A percentile compares a stretch with the other conserved stretches of the same genome.
Evolutionary conservation across 2,113 vertebrate species (phyloP).

Genomic region (Neodon shergylaensis): DNA sequence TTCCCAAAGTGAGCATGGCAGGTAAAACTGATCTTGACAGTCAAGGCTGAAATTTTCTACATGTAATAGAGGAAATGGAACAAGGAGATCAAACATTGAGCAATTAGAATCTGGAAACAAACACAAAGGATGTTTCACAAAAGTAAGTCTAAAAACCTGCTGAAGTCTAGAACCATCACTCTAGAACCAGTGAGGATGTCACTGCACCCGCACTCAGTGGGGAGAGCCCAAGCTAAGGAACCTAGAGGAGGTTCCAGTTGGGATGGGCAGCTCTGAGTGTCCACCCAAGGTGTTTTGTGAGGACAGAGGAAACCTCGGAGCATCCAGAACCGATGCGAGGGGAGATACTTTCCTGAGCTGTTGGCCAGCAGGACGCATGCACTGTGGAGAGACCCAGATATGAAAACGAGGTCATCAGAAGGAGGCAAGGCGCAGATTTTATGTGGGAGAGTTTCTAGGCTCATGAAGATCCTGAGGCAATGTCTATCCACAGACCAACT

Average conservation of each 20-base stretch:
- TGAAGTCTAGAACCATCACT: neutral
- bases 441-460: neutral
- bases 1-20: conserved; percentile 10
- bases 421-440: neutral
- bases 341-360: neutral
- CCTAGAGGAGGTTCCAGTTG: neutral
- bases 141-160: neutral
- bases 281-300: neutral
- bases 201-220: neutral
- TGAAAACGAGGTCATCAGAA: neutral
- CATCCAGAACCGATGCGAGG: neutral
- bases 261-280: neutral
- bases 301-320: neutral
- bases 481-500: neutral
- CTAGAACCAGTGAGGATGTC: no score
- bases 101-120: neutral
- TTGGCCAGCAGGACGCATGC: neutral
- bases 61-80: neutral
- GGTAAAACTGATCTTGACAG: neutral
- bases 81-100: neutral
- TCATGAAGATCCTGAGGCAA: neutral
- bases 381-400: neutral
- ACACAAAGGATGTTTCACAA: neutral
- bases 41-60: neutral
- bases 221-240: neutral